Evolutionary conservation across 2,888 invertebrate genomes (phyloP).

Genomic region (Lydus trimaculatus): DNA sequence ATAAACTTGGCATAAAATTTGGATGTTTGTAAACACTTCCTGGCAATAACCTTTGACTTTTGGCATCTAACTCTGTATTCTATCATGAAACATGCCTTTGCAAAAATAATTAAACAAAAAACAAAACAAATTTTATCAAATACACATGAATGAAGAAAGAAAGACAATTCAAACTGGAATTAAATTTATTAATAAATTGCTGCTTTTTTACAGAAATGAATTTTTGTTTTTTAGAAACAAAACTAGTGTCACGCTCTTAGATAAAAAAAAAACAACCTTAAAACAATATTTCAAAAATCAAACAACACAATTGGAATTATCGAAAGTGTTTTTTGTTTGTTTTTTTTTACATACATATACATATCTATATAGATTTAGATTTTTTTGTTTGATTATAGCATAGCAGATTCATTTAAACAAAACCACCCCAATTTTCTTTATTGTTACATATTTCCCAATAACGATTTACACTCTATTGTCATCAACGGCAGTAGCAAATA

Average conservation of each 20-base stretch:
- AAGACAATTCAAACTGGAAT: constrained; percentile 8
- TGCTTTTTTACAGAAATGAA: constrained; percentile 1
- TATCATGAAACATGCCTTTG: too few species aligned
- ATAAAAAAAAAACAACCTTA: not conserved
- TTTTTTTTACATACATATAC: too few species aligned
- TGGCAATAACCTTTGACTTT: too few species aligned
- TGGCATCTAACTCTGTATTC: too few species aligned
- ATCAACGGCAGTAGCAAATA: constrained; percentile 16
- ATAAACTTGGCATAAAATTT: too few species aligned
- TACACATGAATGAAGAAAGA: too few species aligned
- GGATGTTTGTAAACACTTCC: too few species aligned
- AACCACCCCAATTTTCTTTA: not conserved
- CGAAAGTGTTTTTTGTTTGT: not conserved
- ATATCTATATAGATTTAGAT: constrained; percentile 7
- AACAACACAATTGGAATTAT: constrained; percentile 3
- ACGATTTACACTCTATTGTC: constrained; percentile 7
- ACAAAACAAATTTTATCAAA: too few species aligned
- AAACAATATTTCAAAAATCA: not conserved
- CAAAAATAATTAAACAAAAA: too few species aligned
- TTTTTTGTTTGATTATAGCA: constrained; percentile 11
- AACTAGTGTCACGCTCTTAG: too few species aligned
- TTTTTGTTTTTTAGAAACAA: too few species aligned
- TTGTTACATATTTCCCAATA: not conserved
- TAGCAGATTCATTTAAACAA: constrained; percentile 19
- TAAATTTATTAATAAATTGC: constrained; percentile 16